Percentiles rank a stretch among this genome's conserved stretches.
Conservation (phyloP, 1,140 invertebrate species). For the Saccostrea cuccullata region DNA sequence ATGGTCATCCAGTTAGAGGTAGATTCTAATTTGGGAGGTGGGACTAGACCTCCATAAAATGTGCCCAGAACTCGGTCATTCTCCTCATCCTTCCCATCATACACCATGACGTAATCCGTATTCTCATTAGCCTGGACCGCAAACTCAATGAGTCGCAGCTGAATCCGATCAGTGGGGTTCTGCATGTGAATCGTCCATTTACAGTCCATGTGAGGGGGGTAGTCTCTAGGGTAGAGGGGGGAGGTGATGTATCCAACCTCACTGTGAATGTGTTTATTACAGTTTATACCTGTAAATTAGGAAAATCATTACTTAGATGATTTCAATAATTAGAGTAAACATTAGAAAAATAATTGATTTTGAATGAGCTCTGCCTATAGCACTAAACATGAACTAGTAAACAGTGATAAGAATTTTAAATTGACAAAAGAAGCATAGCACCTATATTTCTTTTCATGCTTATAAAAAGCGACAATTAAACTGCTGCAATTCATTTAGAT, state of each 20-base stretch:
- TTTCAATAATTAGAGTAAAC: too few relatives aligned
- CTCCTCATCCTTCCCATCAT: constrained; percentile 60
- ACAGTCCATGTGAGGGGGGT: constrained; percentile 59
- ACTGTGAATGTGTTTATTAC: constrained; percentile 40
- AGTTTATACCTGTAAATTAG: background rate
- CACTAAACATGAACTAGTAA: too few relatives aligned
- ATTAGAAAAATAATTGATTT: too few relatives aligned
- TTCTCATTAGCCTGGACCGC: constrained; percentile 52
- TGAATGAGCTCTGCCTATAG: too few relatives aligned
- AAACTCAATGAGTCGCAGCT: constrained; percentile 62
- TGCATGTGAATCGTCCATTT: constrained; percentile 56
- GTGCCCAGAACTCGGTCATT: constrained; percentile 57
- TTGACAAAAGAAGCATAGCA: too few relatives aligned
- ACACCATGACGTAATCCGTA: constrained; percentile 64
- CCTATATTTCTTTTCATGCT: too few relatives aligned
- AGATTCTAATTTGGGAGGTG: constrained; percentile 61
- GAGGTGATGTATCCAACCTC: constrained; percentile 45
- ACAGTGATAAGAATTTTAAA: too few relatives aligned
- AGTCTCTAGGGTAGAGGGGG: constrained; percentile 54
- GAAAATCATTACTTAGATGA: too few relatives aligned
- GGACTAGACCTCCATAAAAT: constrained; percentile 51
- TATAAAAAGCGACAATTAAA: too few relatives aligned
- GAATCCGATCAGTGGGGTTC: constrained; percentile 50
- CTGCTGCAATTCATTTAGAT: too few relatives aligned
- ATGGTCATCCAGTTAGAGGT: constrained; percentile 60